Base-by-base conservation (phyloP, 2,113 vertebrate genomes). In the Thunnus thynnus region DNA sequence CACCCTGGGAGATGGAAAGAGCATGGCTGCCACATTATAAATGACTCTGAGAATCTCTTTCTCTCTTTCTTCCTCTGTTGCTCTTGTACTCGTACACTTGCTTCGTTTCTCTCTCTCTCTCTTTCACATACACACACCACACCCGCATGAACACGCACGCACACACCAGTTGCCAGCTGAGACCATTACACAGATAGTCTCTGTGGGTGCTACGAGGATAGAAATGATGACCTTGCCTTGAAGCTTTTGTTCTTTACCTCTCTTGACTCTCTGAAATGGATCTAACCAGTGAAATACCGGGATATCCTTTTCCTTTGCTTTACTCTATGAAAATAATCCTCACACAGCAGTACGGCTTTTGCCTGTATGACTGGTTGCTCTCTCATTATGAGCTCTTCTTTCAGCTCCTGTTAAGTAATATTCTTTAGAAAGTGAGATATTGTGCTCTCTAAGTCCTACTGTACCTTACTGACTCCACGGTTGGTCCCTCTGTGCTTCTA, bases 21-120 rank as follows among this genome's bases (percentile, higher is more conserved):
- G 85, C 82, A 86, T 77, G 75, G 89, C 91, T 86, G 87, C 73
- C 83, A 83, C 76, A 72, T 91, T 92, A 92, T 89, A 90, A 94
- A 93, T 90, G 86, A 91, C 86, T 86, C 76, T 61, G 64, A 80
- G 74, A 78, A 72, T 77, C 70, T 58, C 64, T 63, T 47, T 77
- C 78, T 55, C 79, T 79, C 20, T 56, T 86, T 73, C 72, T 80
- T 78, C 20, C 36, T 70, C 3, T 47, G 8, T 18, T 76, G 68
- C 84, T 76, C 78, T 77, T 61, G 51, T 71, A 47, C 73, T 86
- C 56, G 56, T 70, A 51, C 72, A 48, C 66, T 81, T 57, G 71
- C 58, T 81, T 75, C 27, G 6, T 86, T 75, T 61, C 64, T 56
- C 22, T 54, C 65, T 50, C 32, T 64, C 27, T 58, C 8, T 41